Evolutionary conservation across 2,888 invertebrate species (phyloP).

Genomic region (Callyntrura sp.): DNA sequence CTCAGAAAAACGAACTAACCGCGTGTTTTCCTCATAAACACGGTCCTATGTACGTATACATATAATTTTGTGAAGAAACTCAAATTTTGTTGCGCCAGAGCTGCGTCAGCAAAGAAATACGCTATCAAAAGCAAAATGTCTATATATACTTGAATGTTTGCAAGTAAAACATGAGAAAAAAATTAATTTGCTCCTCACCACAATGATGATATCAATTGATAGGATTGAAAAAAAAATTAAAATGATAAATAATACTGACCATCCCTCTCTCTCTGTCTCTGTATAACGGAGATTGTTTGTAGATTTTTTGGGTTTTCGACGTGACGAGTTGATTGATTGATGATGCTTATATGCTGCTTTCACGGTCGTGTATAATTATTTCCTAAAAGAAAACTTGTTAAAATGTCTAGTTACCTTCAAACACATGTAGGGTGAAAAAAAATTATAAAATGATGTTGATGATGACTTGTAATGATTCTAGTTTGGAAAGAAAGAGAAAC

Average conservation of each 20-base stretch:
- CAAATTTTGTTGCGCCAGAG: not conserved
- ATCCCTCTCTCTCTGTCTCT: slow-evolving; percentile 13
- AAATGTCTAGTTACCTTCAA: too few relatives aligned
- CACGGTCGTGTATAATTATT: too few relatives aligned
- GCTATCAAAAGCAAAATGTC: not conserved
- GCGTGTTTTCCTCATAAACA: too few relatives aligned
- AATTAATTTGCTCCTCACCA: slow-evolving; percentile 56
- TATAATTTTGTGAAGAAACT: slow-evolving; percentile 6
- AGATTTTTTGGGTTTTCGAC: slow-evolving; percentile 1
- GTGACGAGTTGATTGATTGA: too few relatives aligned
- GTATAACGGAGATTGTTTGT: not conserved
- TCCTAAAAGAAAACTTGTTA: too few relatives aligned
- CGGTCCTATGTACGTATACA: too few relatives aligned
- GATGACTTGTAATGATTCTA: too few relatives aligned
- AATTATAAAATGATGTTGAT: too few relatives aligned
- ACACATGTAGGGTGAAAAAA: too few relatives aligned
- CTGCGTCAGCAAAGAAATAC: not conserved
- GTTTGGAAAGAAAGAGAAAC: too few relatives aligned
- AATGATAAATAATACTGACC: slow-evolving; percentile 8
- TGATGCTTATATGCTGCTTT: too few relatives aligned
- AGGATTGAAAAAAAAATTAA: not conserved
- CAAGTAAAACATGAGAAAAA: slow-evolving; percentile 2
- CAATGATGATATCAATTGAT: not conserved
- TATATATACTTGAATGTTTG: slow-evolving; percentile 19
- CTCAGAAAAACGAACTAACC: not conserved